Base-by-base conservation (phyloP, 2,888 invertebrate genomes). In the Sussaba pulchella region DNA sequence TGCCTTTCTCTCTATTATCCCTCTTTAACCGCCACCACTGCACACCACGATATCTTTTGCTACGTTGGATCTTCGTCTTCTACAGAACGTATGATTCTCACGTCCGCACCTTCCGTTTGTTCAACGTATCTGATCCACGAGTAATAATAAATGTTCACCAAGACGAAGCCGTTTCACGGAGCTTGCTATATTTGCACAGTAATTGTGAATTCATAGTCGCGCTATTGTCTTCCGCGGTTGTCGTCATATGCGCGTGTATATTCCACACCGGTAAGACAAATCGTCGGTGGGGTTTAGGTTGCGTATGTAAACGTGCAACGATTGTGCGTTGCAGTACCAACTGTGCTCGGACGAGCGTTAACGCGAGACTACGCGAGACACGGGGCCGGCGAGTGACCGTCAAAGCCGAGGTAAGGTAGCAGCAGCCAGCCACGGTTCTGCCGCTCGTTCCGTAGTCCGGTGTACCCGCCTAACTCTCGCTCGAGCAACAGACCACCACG, bases 311-410 rank as follows among this genome's bases (percentile, higher is more conserved):
- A 43, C 63, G 26, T 67, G 70, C 64, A 50, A 73, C 59, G 52
- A 70, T 61, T 39, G 81, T 39, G 9, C 26, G 59, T 17, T 14
- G 26, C 12, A 73, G 80, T 72, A 67, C 39, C 77, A 74, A 81
- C 77, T 54, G 61, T 77, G 81, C n/a, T n/a, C 61, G 77, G 64
- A 74, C 81, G 81, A 81, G 81, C 70, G 77, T 70, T 77, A 70
- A 73, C 81, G 73, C 81, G 77, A 81, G 77, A 81, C 81, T 81
- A 77, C 76, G 69, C 76, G 72, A 67, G 67, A 50, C 76, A 47
- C 52, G 57, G 52, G n/a, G 70, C 74, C 77, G 74, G 70, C 66
- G 70, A 70, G 77, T 70, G 70, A 74, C 43, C 36, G 43, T 26
- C 43, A 57, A 57, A 54, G 24, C 43, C 63, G 63, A 10, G 43